Evolutionary conservation across 2,113 vertebrate species (phyloP), one percentile per base, ranked within the genome.

Genomic region (Dromaius novaehollandiae): DNA sequence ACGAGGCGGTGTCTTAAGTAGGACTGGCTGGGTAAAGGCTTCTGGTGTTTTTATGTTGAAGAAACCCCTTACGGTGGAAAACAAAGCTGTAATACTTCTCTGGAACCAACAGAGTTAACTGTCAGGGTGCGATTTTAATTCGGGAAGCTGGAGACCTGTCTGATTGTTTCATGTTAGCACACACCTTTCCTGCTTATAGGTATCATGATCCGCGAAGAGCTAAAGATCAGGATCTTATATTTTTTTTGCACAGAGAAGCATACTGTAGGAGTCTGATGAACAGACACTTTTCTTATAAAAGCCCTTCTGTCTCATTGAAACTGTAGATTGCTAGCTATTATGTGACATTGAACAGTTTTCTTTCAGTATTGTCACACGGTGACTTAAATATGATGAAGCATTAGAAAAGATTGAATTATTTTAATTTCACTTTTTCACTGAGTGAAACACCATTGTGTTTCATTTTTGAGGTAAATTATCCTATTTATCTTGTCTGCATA

Each of bases 401-500:
- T 97, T 96, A 94, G 74, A 86, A 96, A 97, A 86, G 78, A 96
- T 9, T 83, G 70, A 91, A 79, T 96, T 91, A 90, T 79, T 97
- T 97, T 96, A 96, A 96, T 97, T 95, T 82, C 77, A 89, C 93
- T 96, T 97, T 97, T 95, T 93, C 64, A 86, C 30, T 82, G 40
- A 32, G 17, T 69, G 76, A 89, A 83, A 90, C 96, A 66, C 53
- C 22, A 86, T 82, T 96, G 87, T 95, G 68, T 96, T 98, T 97
- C 97, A 96, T 97, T 97, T 60, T 97, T 65, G 85, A 95, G 70
- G 88, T 94, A 97, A 97, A 97, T 96, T 94, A 97, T 95, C 80
- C 96, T 98, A 95, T 98, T 98, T 97, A 94, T 98, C 94, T 95
- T 93, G 88, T 93, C 93, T 96, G 60, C 85, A 85, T 97, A 97